Base-by-base conservation (phyloP, 2,113 vertebrate genomes). In the Brachyhypopomus occidentalis region DNA sequence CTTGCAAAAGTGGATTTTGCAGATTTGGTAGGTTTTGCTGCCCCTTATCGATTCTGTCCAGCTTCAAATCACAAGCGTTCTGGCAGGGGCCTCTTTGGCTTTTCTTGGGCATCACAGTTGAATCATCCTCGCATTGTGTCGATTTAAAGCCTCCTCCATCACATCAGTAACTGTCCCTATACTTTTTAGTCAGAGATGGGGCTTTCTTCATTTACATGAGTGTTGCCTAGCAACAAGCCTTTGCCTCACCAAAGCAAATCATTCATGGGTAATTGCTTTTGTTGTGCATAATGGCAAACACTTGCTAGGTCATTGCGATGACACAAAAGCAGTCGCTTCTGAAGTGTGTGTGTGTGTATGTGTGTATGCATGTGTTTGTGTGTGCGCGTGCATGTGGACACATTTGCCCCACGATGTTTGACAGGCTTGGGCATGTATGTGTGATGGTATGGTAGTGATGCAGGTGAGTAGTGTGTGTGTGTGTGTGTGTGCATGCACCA, bases 251-350 rank as follows among this genome's bases (percentile, higher is more conserved):
- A 86, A 88, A 88, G 83, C 83, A 81, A 90, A 86, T 91, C 70
- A 86, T 89, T 90, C 88, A 90, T 77, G 88, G 74, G 84, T 91
- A 90, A 92, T 91, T 92, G 86, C 85, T 66, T 71, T 89, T 85
- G 87, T 91, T 81, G 80, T 86, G 84, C 86, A 83, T 87, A 79
- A 87, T 89, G 89, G 82, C 88, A 90, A 89, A 81, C 84, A 80
- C 82, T 86, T 86, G 62, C 41, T 22, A 75, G 30, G 8, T 85
- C 72, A 88, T 76, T 82, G 63, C 87, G 82, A 79, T 75, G 70
- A 83, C 66, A 80, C 25, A 45, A 72, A 74, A 59, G 72, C 59
- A 20, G 34, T 72, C 34, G n/a, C n/a, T n/a, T n/a, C n/a, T n/a
- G n/a, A n/a, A n/a, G 3, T 84, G 41, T 27, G 16, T n/a, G 14